Conservation (phyloP, 2,888 invertebrate genomes). For the Nematopogon swammerdamellus region DNA sequence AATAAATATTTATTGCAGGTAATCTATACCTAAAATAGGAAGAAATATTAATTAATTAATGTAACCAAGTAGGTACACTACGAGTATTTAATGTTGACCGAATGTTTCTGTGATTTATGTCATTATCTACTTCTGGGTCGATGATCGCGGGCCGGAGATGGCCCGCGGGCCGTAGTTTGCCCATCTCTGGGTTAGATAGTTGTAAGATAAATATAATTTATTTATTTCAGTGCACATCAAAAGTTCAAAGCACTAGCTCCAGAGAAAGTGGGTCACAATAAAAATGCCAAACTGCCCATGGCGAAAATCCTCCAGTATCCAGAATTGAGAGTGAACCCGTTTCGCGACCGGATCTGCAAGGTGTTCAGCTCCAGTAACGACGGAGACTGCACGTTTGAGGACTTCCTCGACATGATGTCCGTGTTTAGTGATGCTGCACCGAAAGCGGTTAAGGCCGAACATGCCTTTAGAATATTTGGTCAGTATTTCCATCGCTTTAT, state of each 20-base stretch:
- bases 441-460: slow-evolving; percentile 89
- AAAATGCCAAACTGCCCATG: slow-evolving; percentile 83
- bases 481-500: too few relatives aligned
- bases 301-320: slow-evolving; percentile 82
- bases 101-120: too few relatives aligned
- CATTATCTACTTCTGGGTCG: too few relatives aligned
- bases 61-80: too few relatives aligned
- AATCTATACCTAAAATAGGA: too few relatives aligned
- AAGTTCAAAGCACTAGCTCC: slow-evolving; percentile 88
- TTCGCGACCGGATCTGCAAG: slow-evolving; percentile 86
- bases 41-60: too few relatives aligned
- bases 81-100: too few relatives aligned
- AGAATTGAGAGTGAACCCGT: slow-evolving; percentile 87
- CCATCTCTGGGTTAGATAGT: too few relatives aligned
- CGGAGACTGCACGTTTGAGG: slow-evolving; percentile 92
- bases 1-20: too few relatives aligned
- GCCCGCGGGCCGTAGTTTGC: too few relatives aligned
- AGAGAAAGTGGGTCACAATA: slow-evolving; percentile 84
- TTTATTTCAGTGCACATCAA: slow-evolving; percentile 72
- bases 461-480: slow-evolving; percentile 96
- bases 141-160: too few relatives aligned
- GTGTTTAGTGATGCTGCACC: slow-evolving; percentile 91
- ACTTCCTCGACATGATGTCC: slow-evolving; percentile 96
- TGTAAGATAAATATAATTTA: neutral
- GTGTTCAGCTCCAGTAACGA: slow-evolving; percentile 88